These are phyloP conservation scores for Willowsia nigromaculata DNA, from an alignment of 2,888 invertebrate species.

Conservation along the genomic window DNA sequence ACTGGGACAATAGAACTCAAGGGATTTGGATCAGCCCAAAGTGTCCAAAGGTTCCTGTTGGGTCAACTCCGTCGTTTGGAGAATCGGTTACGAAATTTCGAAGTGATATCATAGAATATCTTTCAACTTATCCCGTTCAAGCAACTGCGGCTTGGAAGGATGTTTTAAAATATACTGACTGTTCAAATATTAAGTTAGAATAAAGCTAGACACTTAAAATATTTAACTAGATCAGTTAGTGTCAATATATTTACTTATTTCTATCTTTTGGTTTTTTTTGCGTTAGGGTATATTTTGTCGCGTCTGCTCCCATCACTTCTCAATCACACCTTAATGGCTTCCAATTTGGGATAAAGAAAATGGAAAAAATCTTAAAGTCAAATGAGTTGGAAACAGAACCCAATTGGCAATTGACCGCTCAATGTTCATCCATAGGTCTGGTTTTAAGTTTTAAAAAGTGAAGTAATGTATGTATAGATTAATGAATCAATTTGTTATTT, in stretches of 20 bases:
- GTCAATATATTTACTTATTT: neutral
- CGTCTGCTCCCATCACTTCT: constrained; percentile 89
- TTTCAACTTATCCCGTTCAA: constrained; percentile 87
- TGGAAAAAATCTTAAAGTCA: constrained; percentile 83
- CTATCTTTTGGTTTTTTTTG: constrained; percentile 73
- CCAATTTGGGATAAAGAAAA: constrained; percentile 84
- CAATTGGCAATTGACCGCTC: constrained; percentile 89
- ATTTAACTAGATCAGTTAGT: constrained; percentile 42
- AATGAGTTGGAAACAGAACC: constrained; percentile 80
- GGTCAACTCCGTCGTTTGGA: constrained; percentile 83
- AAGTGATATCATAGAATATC: constrained; percentile 87
- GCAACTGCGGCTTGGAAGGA: constrained; percentile 87
- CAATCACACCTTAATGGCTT: constrained; percentile 84
- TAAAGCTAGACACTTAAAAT: too few species aligned
- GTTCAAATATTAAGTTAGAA: constrained; percentile 88
- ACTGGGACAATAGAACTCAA: constrained; percentile 97
- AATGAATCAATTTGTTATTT: neutral
- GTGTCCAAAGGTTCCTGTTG: constrained; percentile 85
- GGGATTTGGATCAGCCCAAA: constrained; percentile 95
- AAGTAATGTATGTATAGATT: neutral
- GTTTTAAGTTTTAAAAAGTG: too few species aligned
- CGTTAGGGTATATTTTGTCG: constrained; percentile 92
- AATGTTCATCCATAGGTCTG: constrained; percentile 95
- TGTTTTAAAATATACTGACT: constrained; percentile 88
- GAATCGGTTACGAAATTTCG: constrained; percentile 94